Evolutionary conservation across 2,113 vertebrate genomes (phyloP).

Genomic region (Chionomys nivalis): DNA sequence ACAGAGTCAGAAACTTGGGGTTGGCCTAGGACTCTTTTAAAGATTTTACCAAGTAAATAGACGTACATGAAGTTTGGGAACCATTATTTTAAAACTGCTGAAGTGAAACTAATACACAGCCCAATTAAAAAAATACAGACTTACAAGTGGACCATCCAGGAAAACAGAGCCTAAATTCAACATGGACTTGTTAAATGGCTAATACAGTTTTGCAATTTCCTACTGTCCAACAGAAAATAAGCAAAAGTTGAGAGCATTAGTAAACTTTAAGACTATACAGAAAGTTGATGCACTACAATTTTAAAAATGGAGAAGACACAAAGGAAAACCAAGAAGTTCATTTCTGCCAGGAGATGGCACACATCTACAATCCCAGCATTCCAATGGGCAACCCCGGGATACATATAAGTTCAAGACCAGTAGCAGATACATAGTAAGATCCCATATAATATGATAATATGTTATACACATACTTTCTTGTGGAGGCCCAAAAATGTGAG

Average conservation of each 20-base stretch:
- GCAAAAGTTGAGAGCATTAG: neutral
- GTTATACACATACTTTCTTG: too few relatives aligned
- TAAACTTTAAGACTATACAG: conserved; percentile 18
- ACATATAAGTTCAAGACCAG: neutral
- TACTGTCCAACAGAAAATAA: neutral
- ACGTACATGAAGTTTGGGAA: conserved; percentile 23
- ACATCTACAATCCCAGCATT: neutral
- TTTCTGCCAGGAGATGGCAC: neutral
- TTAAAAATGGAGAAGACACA: conserved; percentile 1
- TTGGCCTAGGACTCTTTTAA: conserved; percentile 22
- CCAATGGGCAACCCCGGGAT: neutral
- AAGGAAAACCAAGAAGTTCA: conserved; percentile 9
- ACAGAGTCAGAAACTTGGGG: conserved; percentile 34
- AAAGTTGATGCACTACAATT: neutral
- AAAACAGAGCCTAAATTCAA: conserved; percentile 21
- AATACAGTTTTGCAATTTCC: conserved; percentile 15
- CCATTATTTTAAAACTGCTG: conserved; percentile 30
- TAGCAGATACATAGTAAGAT: neutral
- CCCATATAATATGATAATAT: neutral
- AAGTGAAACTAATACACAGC: neutral
- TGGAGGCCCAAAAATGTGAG: too few relatives aligned
- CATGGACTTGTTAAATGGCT: neutral
- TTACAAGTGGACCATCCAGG: neutral
- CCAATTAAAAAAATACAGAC: conserved; percentile 27
- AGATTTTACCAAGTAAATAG: neutral